These are phyloP conservation scores for Dicyrtomina minuta DNA, from an alignment of 2,888 invertebrate genomes.

Conservation along the genomic window DNA sequence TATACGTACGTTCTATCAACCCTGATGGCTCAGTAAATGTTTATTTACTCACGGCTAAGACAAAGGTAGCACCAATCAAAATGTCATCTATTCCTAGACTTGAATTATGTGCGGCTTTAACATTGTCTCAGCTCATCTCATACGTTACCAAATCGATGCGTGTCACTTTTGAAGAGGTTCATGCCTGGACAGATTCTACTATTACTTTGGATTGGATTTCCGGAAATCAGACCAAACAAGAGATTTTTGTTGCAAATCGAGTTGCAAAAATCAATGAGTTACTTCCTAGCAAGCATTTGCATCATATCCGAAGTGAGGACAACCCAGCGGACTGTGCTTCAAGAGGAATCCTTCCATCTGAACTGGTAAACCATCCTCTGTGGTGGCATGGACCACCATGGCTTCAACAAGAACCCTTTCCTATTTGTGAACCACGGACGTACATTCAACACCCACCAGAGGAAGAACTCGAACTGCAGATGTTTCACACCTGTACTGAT, in stretches of 20 bases:
- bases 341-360: too few species aligned
- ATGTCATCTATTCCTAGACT: not conserved
- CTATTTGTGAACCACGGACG: too few species aligned
- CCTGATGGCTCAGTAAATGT: not conserved
- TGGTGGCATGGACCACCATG: too few species aligned
- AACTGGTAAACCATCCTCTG: too few species aligned
- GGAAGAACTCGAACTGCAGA: too few species aligned
- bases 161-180: not conserved
- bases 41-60: not conserved
- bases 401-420: too few species aligned
- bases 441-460: too few species aligned
- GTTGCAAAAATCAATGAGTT: conserved; percentile 46
- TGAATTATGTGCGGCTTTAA: not conserved
- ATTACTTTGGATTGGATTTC: conserved; percentile 54
- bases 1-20: not conserved
- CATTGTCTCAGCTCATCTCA: not conserved
- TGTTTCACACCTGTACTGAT: too few species aligned
- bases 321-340: conserved; percentile 54
- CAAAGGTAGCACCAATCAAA: not conserved
- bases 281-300: conserved; percentile 41
- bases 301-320: conserved; percentile 47
- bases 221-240: conserved; percentile 39
- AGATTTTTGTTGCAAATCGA: conserved; percentile 52
- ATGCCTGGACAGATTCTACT: conserved; percentile 53
- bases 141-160: not conserved